These are phyloP conservation scores for Spinus olivaceus DNA, from an alignment of 2,797 vertebrate species.

Conservation along the genomic window DNA sequence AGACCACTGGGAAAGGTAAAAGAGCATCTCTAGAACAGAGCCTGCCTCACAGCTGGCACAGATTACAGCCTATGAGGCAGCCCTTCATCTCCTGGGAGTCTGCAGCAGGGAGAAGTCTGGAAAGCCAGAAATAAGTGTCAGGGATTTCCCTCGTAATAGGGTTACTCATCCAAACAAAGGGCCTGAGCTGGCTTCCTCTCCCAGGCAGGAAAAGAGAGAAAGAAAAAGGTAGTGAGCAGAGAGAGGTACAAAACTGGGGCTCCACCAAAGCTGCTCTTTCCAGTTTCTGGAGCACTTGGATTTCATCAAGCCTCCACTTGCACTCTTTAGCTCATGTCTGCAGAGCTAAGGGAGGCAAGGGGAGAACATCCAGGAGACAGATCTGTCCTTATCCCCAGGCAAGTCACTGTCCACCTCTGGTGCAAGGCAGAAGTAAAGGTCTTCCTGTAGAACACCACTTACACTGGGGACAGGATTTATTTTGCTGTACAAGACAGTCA, in stretches of 20 bases:
- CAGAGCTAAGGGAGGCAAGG: background rate
- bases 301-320: background rate
- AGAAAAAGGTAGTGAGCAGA: background rate
- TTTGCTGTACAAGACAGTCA: background rate
- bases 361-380: background rate
- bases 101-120: background rate
- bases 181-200: background rate
- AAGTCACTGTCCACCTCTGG: background rate
- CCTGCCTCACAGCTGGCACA: background rate
- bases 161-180: background rate
- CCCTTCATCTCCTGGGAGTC: background rate
- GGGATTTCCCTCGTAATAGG: slow-evolving; percentile 6
- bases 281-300: background rate
- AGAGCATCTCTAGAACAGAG: background rate
- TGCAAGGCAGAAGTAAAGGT: background rate
- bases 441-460: background rate
- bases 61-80: background rate
- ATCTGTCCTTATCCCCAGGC: background rate
- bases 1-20: background rate
- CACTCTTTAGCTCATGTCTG: background rate
- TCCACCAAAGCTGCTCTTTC: background rate
- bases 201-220: background rate
- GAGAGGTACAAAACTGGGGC: background rate
- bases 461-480: background rate
- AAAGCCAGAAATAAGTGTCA: background rate